Conservation (phyloP, 2,113 vertebrate genomes). For the Procavia capensis region DNA sequence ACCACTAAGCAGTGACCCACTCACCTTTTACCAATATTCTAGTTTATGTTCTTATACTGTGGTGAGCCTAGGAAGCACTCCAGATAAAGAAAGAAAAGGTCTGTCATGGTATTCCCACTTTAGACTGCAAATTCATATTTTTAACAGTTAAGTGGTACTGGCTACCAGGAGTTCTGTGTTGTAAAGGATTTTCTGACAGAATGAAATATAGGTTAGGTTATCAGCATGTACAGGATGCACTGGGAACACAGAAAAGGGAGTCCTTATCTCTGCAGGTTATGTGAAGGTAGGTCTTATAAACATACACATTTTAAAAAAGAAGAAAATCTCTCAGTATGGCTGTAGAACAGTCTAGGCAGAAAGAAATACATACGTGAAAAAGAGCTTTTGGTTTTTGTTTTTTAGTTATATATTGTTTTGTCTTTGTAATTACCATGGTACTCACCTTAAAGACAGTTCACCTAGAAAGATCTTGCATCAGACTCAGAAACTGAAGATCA, state of each 20-base stretch:
- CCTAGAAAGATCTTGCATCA: not conserved
- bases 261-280: conserved; percentile 8
- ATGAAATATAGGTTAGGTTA: not conserved
- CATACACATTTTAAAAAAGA: not conserved
- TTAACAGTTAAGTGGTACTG: not conserved
- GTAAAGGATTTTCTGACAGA: not conserved
- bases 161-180: conserved; percentile 3
- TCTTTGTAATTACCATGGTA: not conserved
- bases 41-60: not conserved
- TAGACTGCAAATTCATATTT: not conserved
- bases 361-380: conserved; percentile 22
- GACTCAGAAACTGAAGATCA: not conserved
- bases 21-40: not conserved
- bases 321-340: not conserved
- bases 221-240: not conserved
- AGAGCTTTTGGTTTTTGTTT: not conserved
- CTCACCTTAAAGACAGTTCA: not conserved
- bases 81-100: not conserved
- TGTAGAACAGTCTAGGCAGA: not conserved
- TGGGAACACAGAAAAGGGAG: not conserved
- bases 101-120: not conserved
- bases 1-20: not conserved
- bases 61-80: not conserved
- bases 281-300: not conserved
- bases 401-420: too few relatives aligned